phyloP scores from a whole-genome alignment of 1,140 invertebrate species.

The Rhysida immarginata region DNA sequence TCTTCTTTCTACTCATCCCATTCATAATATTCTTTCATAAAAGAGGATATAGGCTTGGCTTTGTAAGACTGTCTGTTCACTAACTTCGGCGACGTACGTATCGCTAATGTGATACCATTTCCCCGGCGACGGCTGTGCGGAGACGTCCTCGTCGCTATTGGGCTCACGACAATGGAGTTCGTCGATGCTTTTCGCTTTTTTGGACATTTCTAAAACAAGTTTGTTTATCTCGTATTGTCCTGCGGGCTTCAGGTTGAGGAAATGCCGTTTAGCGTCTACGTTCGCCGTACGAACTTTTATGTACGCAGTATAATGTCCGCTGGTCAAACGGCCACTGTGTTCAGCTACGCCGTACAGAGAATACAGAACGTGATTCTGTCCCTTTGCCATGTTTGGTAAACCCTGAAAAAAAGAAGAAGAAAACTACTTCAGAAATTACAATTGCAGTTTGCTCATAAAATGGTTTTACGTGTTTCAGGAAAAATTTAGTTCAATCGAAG shows the following conservation, averaged over 20 bases:
- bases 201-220: constrained; percentile 14
- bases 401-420: constrained; percentile 22
- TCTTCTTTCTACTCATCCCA: no score
- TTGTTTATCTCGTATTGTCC: constrained; percentile 13
- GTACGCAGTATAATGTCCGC: constrained; percentile 94
- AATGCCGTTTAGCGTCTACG: constrained; percentile 3
- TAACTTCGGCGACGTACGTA: constrained; percentile 58
- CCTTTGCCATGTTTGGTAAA: constrained; percentile 41
- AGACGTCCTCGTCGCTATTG: neutral
- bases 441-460: no score
- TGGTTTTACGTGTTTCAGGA: no score
- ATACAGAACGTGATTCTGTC: constrained; percentile 59
- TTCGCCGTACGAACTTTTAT: constrained; percentile 33
- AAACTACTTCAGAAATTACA: neutral
- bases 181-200: neutral
- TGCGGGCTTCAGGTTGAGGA: constrained; percentile 12
- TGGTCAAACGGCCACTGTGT: constrained; percentile 73
- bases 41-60: constrained; percentile 93
- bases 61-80: constrained; percentile 60
- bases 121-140: constrained; percentile 32
- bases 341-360: constrained; percentile 88
- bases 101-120: constrained; percentile 91
- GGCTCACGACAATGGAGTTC: no score
- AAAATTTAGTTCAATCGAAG: no score
- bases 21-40: constrained; percentile 64